Evolutionary conservation across 2,113 vertebrate species (phyloP).

Genomic region (Microtus oregoni): DNA sequence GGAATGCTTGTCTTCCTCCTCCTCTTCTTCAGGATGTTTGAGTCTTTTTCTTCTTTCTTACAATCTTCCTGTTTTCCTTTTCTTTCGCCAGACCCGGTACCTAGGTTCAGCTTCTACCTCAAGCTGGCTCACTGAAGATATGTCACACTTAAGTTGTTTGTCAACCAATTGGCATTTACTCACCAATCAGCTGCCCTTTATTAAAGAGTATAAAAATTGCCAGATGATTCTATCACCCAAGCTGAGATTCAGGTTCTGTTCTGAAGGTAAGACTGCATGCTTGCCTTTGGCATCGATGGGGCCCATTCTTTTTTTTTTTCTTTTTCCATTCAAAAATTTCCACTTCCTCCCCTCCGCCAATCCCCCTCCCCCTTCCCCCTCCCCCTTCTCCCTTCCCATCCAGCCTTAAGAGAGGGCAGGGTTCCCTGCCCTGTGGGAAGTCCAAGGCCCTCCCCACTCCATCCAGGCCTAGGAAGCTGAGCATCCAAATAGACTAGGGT

Average conservation of each 20-base stretch:
- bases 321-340: too few relatives aligned
- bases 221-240: background rate
- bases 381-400: too few relatives aligned
- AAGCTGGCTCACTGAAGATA: background rate
- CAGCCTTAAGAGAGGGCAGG: too few relatives aligned
- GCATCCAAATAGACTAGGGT: too few relatives aligned
- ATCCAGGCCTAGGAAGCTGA: too few relatives aligned
- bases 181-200: background rate
- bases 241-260: slow-evolving; percentile 19
- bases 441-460: too few relatives aligned
- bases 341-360: too few relatives aligned
- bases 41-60: background rate
- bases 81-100: background rate
- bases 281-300: background rate
- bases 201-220: slow-evolving; percentile 14
- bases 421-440: too few relatives aligned
- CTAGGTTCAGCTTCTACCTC: background rate
- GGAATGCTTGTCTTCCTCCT: background rate
- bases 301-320: too few relatives aligned
- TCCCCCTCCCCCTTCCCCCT: too few relatives aligned
- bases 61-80: background rate
- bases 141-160: background rate
- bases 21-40: background rate
- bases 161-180: slow-evolving; percentile 2
- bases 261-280: background rate